Base-by-base conservation (phyloP, 2,797 vertebrate genomes). In the Tapirus indicus region DNA sequence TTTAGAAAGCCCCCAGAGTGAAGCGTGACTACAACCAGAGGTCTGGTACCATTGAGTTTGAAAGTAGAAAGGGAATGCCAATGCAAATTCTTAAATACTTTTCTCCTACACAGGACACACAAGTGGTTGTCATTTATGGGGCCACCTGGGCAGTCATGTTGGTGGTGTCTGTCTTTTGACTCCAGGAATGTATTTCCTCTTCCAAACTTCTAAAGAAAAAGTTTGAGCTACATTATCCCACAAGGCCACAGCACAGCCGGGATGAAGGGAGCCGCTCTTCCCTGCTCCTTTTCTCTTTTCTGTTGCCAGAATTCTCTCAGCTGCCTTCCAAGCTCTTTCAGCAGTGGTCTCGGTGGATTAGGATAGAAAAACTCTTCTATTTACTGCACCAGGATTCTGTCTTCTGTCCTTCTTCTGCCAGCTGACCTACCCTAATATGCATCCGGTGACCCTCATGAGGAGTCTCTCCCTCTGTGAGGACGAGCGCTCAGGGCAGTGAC, bases 381-480 rank as follows among this genome's bases (percentile, higher is more conserved):
- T 20, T 29, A 2, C 25, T 9, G 44, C 17, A 5, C 10, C 13
- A 13, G 47, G 16, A 54, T 52, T 69, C 66, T 12, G 23, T 7
- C 18, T 23, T 18, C 27, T 35, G 49, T 9, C 16, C 54, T 58
- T n/a, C 62, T 44, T 21, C 47, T 82, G 35, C 38, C 35, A 17
- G 35, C 41, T 5, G 47, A 21, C 47, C 32, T 1, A 7, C 47
- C 5, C 9, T 3, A 3, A 2, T 25, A 49, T 71, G 41, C 17
- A 1, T 47, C 32, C 7, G 17, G 17, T 4, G 29, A 20, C 38
- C 14, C 32, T 17, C 32, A 27, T 0, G 1, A 29, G n/a, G 21
- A 68, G 12, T n/a, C 12, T 10, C 83, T 32, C 27, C 25, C 49
- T 17, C 38, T 0, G 29, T 0, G 32, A 66, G 62, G 62, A 68